A percentile compares a stretch with the other conserved stretches of the same genome.
phyloP scores from a whole-genome alignment of 2,888 invertebrate genomes.

The Amiota mariae region DNA sequence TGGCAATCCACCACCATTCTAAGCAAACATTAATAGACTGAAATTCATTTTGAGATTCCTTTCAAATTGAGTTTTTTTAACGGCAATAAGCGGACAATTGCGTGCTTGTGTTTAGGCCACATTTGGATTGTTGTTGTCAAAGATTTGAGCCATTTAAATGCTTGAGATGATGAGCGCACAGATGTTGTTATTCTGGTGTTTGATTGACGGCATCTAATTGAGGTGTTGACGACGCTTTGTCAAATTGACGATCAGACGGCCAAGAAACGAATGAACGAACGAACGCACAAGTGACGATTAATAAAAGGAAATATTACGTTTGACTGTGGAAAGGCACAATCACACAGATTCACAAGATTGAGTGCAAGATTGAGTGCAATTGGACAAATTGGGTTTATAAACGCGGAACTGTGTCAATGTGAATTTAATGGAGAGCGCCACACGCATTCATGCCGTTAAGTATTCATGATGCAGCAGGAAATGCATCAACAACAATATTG shows the following conservation, averaged over 20 bases:
- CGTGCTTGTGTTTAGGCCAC: constrained; percentile 51
- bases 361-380: background rate
- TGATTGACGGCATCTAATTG: constrained; percentile 56
- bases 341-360: background rate
- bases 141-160: constrained; percentile 39
- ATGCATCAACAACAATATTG: too few relatives aligned
- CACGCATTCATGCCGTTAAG: constrained; percentile 3
- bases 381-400: background rate
- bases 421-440: constrained; percentile 10
- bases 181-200: constrained; percentile 13
- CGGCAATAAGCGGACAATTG: constrained; percentile 41
- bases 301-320: background rate
- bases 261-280: background rate
- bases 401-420: constrained; percentile 23
- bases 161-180: constrained; percentile 23
- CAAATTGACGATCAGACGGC: constrained; percentile 43
- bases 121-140: constrained; percentile 55
- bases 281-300: background rate
- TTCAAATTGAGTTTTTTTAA: constrained; percentile 48
- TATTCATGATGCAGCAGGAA: too few relatives aligned
- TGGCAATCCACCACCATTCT: constrained; percentile 6
- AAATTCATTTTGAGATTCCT: constrained; percentile 35
- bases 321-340: background rate
- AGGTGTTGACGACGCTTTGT: constrained; percentile 53
- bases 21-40: constrained; percentile 18